Evolutionary conservation across 2,888 invertebrate genomes (phyloP), one percentile per base, ranked within the genome.

Genomic region (Dastarcus helophoroides): DNA sequence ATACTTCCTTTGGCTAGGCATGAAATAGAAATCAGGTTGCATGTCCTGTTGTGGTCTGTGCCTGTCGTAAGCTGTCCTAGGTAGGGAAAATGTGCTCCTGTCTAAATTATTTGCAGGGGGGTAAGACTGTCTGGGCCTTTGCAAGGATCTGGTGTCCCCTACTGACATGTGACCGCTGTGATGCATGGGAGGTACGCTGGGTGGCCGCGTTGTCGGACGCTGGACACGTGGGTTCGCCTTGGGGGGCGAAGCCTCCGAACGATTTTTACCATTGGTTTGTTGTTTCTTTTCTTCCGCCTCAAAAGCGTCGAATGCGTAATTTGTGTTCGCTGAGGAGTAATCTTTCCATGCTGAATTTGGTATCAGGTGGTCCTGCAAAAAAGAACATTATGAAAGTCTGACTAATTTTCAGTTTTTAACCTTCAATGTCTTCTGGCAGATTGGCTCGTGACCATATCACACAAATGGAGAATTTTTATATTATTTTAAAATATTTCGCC

Each of bases 1-100:
- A 63, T 90, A 89, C 62, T 90, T 89, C 40, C 91, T 65, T 57
- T 91, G 91, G 38, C 86, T 86, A 25, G 90, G 90, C 89, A 91
- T 90, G 61, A 90, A 91, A 64, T 91, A 91, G 64, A 90, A 90
- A 63, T 91, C 90, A 0, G 89, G 81, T 47, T 79, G 77, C 40
- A 74, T 66, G 59, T 55, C 62, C 35, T 44, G 56, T 35, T 42
- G 46, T 7, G 46, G 51, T 35, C 52, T 46, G 28, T 53, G 55
- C 33, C 47, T 60, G 31, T 56, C 64, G 22, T 70, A 69, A 1
- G 68, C 67, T 1, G 76, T 75, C 10, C 85, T 69, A 1, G 86
- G 86, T 32, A 86, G 60, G 0, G 85, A 84, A 52, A 84, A 81
- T 0, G 79, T 74, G 5, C 76, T 73, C 1, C 82, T 68, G 23